Base-by-base conservation (phyloP, 1,140 invertebrate genomes). In the Vanessa tameamea region DNA sequence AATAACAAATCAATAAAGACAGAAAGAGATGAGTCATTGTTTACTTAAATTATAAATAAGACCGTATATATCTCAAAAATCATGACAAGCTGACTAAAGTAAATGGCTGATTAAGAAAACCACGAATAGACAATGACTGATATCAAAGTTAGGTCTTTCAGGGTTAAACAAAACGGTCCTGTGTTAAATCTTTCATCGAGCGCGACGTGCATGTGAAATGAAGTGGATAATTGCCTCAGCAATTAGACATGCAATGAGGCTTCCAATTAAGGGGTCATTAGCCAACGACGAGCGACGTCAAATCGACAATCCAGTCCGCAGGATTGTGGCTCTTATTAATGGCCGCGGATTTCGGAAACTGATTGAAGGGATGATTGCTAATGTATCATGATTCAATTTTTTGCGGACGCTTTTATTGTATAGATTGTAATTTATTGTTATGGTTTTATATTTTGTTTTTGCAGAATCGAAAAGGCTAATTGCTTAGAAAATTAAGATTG, bases 181-280 rank as follows among this genome's bases (percentile, higher is more conserved):
- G 55, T 9, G 57, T 61, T 61, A 37, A 31, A 61, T 61, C 57
- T 61, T 61, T 61, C 23, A 48, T 64, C 20, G n/a, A 50, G 23
- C 47, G 59, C 69, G 61, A 9, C 61, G 61, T 50, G 69, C 59
- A 71, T 71, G 47, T 71, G 59, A 71, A 71, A 71, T 64, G 61
- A 71, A 71, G 69, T 63, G 59, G 69, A 51, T 71, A 71, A 71
- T 71, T 71, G 61, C 61, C 13, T 51, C 48, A 43, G 69, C 69
- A 71, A 64, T 71, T 63, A 64, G 69, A 63, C 66, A 61, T 63
- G 63, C 61, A 64, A 71, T 71, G 61, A 71, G 59, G 26, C 37
- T 31, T 50, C 48, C 61, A 64, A 71, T 71, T 71, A 71, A 51
- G 63, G 59, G 69, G 50, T 71, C 69, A 71, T 71, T 71, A 71